A percentile compares a stretch with the other conserved stretches of the same genome.
Conservation (phyloP, 2,888 invertebrate species). For the Epistrophe eligans region DNA sequence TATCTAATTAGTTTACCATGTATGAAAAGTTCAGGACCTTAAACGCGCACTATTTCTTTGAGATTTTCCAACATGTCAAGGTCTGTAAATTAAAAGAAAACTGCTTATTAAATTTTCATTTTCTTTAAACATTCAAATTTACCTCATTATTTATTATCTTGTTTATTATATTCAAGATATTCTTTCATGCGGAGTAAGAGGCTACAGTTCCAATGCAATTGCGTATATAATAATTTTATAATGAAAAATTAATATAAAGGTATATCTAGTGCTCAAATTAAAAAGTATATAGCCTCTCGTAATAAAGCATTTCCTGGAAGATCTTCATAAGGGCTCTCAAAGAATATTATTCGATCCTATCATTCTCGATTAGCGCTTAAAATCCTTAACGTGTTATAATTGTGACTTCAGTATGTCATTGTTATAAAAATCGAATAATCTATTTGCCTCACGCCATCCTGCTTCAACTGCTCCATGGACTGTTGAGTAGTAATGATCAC, state of each 20-base stretch:
- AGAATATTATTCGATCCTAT: slow-evolving; percentile 2
- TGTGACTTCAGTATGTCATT: slow-evolving; percentile 77
- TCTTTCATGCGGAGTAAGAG: neutral
- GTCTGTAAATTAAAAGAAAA: neutral
- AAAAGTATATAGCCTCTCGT: slow-evolving; percentile 45
- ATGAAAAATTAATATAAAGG: neutral
- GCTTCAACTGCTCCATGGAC: slow-evolving; percentile 91
- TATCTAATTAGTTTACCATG: slow-evolving; percentile 1
- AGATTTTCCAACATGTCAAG: neutral
- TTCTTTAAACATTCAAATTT: neutral
- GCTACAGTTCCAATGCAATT: slow-evolving; percentile 1
- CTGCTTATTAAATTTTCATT: neutral
- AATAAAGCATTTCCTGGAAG: slow-evolving; percentile 3
- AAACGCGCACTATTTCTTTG: slow-evolving; percentile 11
- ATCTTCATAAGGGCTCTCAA: neutral
- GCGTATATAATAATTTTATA: neutral
- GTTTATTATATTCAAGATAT: neutral
- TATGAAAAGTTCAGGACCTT: slow-evolving; percentile 18
- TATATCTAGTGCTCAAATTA: slow-evolving; percentile 7
- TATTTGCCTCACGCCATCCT: slow-evolving; percentile 89
- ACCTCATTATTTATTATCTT: neutral
- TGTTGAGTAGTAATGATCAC: slow-evolving; percentile 87
- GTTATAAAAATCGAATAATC: slow-evolving; percentile 84
- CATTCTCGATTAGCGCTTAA: slow-evolving; percentile 73
- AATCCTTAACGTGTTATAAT: slow-evolving; percentile 79